Base-by-base conservation (phyloP, 2,113 vertebrate species). In the Brienomyrus longianalis region DNA sequence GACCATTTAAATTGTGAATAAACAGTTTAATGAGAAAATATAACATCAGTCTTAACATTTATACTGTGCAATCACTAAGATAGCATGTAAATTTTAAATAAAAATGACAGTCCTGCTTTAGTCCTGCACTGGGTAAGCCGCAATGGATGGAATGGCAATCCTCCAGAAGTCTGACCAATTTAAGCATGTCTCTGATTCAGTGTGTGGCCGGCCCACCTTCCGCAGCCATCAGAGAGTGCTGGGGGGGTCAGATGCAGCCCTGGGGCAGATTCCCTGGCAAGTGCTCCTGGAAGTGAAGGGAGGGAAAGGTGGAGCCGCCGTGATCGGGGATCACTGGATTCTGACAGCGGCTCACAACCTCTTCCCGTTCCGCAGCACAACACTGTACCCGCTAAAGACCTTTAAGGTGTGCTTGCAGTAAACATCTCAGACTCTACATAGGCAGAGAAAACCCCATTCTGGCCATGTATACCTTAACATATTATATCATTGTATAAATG, bases 261-360 rank as follows among this genome's bases (percentile, higher is more conserved):
- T 31, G 0, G 23, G 93, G 4, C 54, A 92, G 5, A 92, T 96
- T 88, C 96, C 96, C 1, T 96, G 95, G 96, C 95, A 96, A 90
- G 94, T 94, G 35, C 13, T 95, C 0, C 11, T 95, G 0, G 83
- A 0, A 48, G 0, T 66, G 1, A 0, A 0, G 0, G 27, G 70
- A 2, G 0, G 0, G 0, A 86, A 91, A 66, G 94, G 3, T 89
- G 95, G 94, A 43, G 95, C 93, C 1, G 91, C 94, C 23, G 90
- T 96, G 87, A 93, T 96, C 15, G 92, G 77, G 23, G 95, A 95
- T 11, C 91, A 48, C 2, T 96, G 95, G 95, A 7, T 96, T 47
- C 52, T 96, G 93, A 96, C 95, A 3, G 94, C 95, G 51, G 95
- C 95, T 87, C 94, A 95, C 59, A 89, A 90, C 6, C 0, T 95